A percentile compares a stretch with the other conserved stretches of the same genome.
Conservation (phyloP, 2,113 vertebrate species). For the Australoheros scitulus region DNA sequence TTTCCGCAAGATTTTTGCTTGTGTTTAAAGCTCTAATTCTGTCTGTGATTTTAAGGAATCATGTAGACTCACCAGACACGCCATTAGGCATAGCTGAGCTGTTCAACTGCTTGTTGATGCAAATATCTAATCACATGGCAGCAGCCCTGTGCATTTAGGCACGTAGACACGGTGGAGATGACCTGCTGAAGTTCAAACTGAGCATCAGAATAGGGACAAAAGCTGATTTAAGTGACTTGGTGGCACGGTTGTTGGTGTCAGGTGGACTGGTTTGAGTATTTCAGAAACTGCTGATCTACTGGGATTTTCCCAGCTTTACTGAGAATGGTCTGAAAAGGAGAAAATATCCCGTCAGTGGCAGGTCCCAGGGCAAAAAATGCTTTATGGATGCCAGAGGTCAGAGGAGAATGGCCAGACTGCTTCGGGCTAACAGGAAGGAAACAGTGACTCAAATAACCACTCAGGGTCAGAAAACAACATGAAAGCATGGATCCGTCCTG, state of each 20-base stretch:
- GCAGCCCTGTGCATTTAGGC: accelerated
- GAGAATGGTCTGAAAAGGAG: neutral
- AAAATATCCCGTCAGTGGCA: neutral
- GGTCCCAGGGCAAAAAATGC: neutral
- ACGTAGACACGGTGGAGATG: too few species aligned
- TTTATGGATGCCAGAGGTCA: constrained; percentile 7
- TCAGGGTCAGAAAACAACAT: neutral
- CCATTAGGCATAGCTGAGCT: neutral
- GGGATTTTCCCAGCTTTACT: neutral
- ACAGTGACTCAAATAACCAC: neutral
- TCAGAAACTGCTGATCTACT: neutral
- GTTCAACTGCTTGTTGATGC: neutral
- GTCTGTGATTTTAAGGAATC: neutral
- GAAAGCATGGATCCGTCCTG: neutral
- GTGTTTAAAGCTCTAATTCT: neutral
- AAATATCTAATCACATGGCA: neutral
- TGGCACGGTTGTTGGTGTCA: neutral
- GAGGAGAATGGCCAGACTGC: constrained; percentile 2
- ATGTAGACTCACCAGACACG: neutral
- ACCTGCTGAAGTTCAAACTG: neutral
- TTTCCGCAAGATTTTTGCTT: neutral
- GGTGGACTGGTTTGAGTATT: neutral
- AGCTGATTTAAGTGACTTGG: neutral
- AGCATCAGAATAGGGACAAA: neutral
- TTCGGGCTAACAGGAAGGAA: neutral